phyloP scores from a whole-genome alignment of 2,888 invertebrate species.

The Lapara coniferarum region DNA sequence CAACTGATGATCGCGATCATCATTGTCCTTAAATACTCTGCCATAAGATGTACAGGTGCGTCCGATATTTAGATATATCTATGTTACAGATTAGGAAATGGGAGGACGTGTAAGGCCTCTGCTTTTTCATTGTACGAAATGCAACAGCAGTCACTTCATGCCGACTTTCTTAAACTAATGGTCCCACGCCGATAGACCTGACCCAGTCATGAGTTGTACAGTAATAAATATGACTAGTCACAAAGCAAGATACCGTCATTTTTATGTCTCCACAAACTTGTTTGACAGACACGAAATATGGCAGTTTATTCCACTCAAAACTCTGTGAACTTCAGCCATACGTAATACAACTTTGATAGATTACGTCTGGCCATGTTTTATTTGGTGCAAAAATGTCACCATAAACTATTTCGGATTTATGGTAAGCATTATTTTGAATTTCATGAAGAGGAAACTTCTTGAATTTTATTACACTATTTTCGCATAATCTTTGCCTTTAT shows the following conservation, averaged over 20 bases:
- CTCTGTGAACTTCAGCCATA: conserved; percentile 43
- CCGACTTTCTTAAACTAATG: no score
- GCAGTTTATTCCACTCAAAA: conserved; percentile 44
- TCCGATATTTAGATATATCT: no score
- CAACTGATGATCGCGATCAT: no score
- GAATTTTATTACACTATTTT: conserved; percentile 4
- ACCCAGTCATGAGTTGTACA: no score
- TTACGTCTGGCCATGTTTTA: conserved; percentile 38
- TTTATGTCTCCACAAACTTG: conserved; percentile 16
- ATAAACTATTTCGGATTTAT: conserved; percentile 26
- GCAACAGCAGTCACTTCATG: no score
- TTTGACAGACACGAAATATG: conserved; percentile 41
- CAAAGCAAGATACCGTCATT: neutral
- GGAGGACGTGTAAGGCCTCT: no score
- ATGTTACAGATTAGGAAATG: no score
- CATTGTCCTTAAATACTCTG: no score
- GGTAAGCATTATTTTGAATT: conserved; percentile 17
- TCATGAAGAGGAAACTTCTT: conserved; percentile 21
- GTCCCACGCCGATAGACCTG: no score
- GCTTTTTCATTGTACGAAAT: no score
- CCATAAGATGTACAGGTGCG: no score
- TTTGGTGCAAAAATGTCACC: conserved; percentile 31
- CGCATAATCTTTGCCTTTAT: neutral
- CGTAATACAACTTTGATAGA: conserved; percentile 45
- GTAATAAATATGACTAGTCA: no score